phyloP scores from a whole-genome alignment of 2,888 invertebrate genomes.

The Tachina fera region DNA sequence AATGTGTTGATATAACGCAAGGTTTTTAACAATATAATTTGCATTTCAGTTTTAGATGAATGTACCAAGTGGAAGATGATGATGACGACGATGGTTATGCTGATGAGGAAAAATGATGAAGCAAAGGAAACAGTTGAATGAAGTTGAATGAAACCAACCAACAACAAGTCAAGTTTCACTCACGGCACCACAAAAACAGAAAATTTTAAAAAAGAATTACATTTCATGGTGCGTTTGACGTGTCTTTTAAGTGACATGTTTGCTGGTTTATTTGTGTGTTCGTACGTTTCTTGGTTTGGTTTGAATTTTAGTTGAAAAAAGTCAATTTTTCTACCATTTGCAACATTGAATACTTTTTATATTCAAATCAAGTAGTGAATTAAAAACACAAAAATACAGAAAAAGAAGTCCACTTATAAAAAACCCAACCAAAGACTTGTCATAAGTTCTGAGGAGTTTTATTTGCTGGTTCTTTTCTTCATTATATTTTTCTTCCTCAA shows the following conservation, averaged over 20 bases:
- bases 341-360: slow-evolving; percentile 55
- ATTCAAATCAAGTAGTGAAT: slow-evolving; percentile 67
- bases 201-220: slow-evolving; percentile 31
- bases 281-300: slow-evolving; percentile 28
- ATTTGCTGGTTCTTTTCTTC: not conserved
- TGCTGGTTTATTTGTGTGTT: slow-evolving; percentile 49
- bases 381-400: slow-evolving; percentile 34
- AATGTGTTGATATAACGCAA: slow-evolving; percentile 72
- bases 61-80: slow-evolving; percentile 43
- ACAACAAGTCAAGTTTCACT: slow-evolving; percentile 59
- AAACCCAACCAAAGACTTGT: slow-evolving; percentile 55
- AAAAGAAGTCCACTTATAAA: slow-evolving; percentile 10
- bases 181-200: slow-evolving; percentile 24
- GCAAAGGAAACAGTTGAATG: slow-evolving; percentile 51
- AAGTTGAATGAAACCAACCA: slow-evolving; percentile 28
- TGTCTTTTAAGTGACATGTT: slow-evolving; percentile 70
- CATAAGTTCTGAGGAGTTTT: slow-evolving; percentile 61
- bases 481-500: not conserved
- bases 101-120: slow-evolving; percentile 34
- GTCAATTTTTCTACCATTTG: slow-evolving; percentile 59
- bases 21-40: slow-evolving; percentile 72
- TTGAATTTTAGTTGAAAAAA: slow-evolving; percentile 55
- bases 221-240: slow-evolving; percentile 71
- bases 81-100: slow-evolving; percentile 30
- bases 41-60: slow-evolving; percentile 68